These are phyloP conservation scores for Python bivittatus DNA, from an alignment of 2,113 vertebrate species.

Conservation along the genomic window DNA sequence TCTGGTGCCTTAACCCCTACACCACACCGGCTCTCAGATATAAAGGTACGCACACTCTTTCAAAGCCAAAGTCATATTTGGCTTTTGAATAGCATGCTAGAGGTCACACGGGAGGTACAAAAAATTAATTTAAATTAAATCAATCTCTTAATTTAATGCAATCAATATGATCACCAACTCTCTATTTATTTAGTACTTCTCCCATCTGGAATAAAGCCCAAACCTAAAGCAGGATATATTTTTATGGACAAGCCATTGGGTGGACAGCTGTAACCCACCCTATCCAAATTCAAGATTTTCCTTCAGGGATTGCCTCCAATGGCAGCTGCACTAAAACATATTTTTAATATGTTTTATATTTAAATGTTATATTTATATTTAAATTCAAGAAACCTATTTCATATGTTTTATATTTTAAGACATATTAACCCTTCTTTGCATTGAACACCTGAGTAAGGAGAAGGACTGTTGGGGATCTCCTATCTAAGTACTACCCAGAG, in stretches of 20 bases:
- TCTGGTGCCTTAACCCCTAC: background rate
- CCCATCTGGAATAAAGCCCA: background rate
- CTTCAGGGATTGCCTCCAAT: background rate
- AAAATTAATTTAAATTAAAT: background rate
- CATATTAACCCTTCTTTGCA: background rate
- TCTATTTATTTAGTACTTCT: background rate
- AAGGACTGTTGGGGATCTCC: background rate
- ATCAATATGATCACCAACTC: background rate
- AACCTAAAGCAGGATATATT: background rate
- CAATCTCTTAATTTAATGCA: background rate
- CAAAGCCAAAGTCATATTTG: background rate
- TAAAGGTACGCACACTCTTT: background rate
- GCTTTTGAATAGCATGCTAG: background rate
- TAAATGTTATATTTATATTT: too few relatives aligned
- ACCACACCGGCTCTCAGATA: background rate
- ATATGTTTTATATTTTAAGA: too few relatives aligned
- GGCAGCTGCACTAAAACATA: background rate
- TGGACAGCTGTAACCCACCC: background rate
- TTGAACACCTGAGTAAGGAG: background rate
- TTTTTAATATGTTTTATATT: too few relatives aligned
- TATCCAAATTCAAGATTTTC: background rate
- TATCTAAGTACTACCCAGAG: background rate
- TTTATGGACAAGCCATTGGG: background rate
- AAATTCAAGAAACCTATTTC: too few relatives aligned
- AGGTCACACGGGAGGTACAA: background rate